Percentiles rank a stretch among this genome's conserved stretches.
Conservation (phyloP, 2,888 invertebrate species). For the Parasteatoda lunata region DNA sequence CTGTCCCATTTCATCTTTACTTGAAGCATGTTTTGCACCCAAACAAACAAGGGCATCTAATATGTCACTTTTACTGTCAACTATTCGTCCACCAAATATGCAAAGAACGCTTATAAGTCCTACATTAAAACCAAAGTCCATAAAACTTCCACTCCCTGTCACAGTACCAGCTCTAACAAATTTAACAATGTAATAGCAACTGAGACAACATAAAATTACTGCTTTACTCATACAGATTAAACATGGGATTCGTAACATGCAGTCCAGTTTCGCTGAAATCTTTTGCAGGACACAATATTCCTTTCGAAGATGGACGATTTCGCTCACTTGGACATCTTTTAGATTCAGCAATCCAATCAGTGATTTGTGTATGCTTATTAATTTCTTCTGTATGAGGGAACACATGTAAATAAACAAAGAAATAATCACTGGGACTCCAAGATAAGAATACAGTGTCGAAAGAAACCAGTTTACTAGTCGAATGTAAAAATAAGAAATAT, state of each 20-base stretch:
- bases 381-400: neutral
- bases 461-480: neutral
- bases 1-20: constrained; percentile 4
- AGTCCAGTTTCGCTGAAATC: constrained; percentile 4
- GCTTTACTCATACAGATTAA: constrained; percentile 38
- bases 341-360: neutral
- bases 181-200: constrained; percentile 30
- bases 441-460: constrained; percentile 4
- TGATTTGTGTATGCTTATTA: neutral
- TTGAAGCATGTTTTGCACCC: neutral
- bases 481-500: too few species aligned
- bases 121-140: constrained; percentile 12
- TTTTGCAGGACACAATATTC: constrained; percentile 26
- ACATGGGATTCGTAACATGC: constrained; percentile 16
- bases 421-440: neutral
- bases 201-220: constrained; percentile 21
- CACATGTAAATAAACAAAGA: constrained; percentile 13
- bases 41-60: neutral
- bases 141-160: neutral
- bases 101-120: constrained; percentile 5
- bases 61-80: constrained; percentile 10
- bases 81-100: constrained; percentile 1
- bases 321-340: neutral
- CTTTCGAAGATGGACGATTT: neutral
- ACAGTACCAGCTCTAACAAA: neutral